These are phyloP conservation scores for Opisthocomus hoazin DNA, from an alignment of 2,113 vertebrate species.

Conservation along the genomic window DNA sequence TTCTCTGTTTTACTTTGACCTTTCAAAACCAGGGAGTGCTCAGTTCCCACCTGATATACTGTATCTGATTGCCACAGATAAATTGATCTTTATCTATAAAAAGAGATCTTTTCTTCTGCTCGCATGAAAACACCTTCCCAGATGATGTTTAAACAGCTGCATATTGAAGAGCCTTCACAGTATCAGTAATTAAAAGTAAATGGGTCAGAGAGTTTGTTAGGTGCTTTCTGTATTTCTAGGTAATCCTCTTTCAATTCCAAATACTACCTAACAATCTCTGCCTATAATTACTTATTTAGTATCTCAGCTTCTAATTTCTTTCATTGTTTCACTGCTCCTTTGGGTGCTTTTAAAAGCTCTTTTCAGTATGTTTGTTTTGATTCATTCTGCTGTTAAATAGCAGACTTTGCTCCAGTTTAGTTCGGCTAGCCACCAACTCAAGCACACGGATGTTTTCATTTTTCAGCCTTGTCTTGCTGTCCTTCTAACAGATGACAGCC, in stretches of 20 bases:
- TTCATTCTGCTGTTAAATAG: not conserved
- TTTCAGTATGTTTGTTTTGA: not conserved
- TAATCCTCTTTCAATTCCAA: not conserved
- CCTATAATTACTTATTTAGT: not conserved
- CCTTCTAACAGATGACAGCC: not conserved
- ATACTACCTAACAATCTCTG: not conserved
- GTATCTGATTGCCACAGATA: not conserved
- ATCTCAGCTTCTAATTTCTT: not conserved
- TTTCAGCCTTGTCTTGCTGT: not conserved
- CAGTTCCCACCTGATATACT: not conserved
- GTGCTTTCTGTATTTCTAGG: not conserved
- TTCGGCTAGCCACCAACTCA: not conserved
- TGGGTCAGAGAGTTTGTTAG: not conserved
- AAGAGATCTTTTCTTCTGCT: not conserved
- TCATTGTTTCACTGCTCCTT: not conserved
- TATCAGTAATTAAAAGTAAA: not conserved
- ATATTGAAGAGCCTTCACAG: not conserved
- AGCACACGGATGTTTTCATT: not conserved
- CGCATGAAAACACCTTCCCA: not conserved
- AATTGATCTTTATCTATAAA: not conserved
- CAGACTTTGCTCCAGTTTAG: not conserved
- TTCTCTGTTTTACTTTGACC: not conserved
- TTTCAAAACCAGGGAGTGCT: not conserved
- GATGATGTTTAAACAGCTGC: not conserved
- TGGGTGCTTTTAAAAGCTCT: not conserved